Evolutionary conservation across 2,888 invertebrate species (phyloP), one percentile per base, ranked within the genome.

Genomic region (Archips xylosteana): DNA sequence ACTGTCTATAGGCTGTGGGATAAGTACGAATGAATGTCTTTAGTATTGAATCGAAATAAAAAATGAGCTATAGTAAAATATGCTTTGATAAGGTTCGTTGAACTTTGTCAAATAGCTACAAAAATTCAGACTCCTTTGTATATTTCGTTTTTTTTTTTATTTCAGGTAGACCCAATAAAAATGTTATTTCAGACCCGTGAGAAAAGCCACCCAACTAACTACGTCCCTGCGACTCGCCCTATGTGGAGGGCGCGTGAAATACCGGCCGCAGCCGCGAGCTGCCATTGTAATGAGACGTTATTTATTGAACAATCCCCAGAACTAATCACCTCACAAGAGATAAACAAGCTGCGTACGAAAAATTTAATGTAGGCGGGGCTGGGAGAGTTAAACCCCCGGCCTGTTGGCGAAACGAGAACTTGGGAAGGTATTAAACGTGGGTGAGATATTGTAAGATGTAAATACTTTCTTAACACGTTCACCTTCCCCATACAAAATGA

Each of bases 271-370:
- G 82, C 84, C 79, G 83, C 83, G 78, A 82, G 84, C 84, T 82
- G 85, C 88, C 84, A 88, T 89, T 88, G 88, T 93, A 93, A 93
- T 92, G 89, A 92, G 92, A 86, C 85, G 88, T 92, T 92, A 92
- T 92, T 93, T 92, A 93, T 92, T 89, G 87, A 85, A 88, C 89
- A 85, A 86, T 85, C 85, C 65, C 85, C 81, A 80, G 82, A 85
- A 89, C 89, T 89, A 91, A 91, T 90, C 89, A 88, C 84, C 76
- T 76, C 75, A 70, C 69, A 63, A 62, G 74, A 71, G 78, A 79
- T 79, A 77, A 79, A 76, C 74, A 75, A 74, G 75, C 73, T 67
- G 72, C 68, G 68, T 75, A 70, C 65, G 70, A 75, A 71, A 70
- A 75, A 70, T 71, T 59, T 54, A 32, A 10, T 39, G 68, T 15